Evolutionary conservation across 2,888 invertebrate genomes (phyloP).

Genomic region (Brachyopa scutellaris): DNA sequence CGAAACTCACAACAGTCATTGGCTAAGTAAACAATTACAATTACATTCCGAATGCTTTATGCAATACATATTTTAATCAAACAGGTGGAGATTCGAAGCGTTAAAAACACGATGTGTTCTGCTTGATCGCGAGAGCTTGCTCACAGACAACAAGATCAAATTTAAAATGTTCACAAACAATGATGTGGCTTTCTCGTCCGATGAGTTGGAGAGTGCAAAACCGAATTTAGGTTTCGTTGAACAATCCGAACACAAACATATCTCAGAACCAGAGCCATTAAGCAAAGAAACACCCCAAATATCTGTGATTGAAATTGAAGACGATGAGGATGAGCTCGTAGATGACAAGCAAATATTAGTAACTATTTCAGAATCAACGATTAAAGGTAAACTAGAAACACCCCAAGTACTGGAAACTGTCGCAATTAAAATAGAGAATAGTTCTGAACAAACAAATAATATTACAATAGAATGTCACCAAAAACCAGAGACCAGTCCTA

Average conservation of each 20-base stretch:
- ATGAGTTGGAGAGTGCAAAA: constrained; percentile 75
- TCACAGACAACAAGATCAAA: constrained; percentile 78
- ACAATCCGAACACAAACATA: not conserved
- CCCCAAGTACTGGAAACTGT: not conserved
- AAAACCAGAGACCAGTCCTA: not conserved
- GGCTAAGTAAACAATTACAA: constrained; percentile 76
- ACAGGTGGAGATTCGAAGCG: constrained; percentile 81
- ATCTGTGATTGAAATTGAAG: constrained; percentile 6
- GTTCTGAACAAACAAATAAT: not conserved
- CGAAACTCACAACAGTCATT: constrained; percentile 79
- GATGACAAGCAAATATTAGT: not conserved
- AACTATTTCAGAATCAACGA: not conserved
- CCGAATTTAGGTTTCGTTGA: constrained; percentile 74
- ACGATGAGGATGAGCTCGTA: not conserved
- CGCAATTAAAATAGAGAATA: not conserved
- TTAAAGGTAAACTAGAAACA: not conserved
- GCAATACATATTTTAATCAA: constrained; percentile 43
- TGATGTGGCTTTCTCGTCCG: constrained; percentile 76
- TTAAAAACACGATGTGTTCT: constrained; percentile 80
- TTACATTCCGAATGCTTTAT: constrained; percentile 22
- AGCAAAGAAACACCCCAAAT: not conserved
- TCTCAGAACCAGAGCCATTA: not conserved
- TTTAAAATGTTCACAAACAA: constrained; percentile 77
- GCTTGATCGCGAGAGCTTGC: constrained; percentile 79
- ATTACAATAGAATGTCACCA: not conserved